These are phyloP conservation scores for Cairina moschata DNA, from an alignment of 2,113 vertebrate genomes.

Conservation along the genomic window DNA sequence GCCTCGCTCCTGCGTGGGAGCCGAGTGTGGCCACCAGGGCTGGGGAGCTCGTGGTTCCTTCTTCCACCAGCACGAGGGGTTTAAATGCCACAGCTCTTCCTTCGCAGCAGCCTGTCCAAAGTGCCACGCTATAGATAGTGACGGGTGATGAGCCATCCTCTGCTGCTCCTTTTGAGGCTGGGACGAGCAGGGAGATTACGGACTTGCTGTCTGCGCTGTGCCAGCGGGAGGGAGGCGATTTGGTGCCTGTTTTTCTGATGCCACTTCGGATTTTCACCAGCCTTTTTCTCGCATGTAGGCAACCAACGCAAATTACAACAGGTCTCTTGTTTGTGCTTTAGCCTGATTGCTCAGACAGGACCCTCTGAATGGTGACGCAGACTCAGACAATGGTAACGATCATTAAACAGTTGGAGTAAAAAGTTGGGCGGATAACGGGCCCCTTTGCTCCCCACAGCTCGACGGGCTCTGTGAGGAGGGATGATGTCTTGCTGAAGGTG, in stretches of 20 bases:
- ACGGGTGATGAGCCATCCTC: background rate
- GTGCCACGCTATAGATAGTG: background rate
- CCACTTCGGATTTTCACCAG: rapidly evolving
- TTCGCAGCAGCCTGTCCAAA: background rate
- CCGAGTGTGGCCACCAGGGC: background rate
- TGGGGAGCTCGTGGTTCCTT: too few relatives aligned
- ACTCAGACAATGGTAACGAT: rapidly evolving
- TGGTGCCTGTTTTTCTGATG: background rate
- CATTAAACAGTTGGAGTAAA: background rate
- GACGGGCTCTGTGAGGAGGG: background rate
- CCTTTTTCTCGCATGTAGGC: rapidly evolving
- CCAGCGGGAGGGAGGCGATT: background rate
- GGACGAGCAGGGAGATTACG: background rate
- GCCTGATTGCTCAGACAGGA: background rate
- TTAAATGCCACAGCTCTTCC: background rate
- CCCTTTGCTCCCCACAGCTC: background rate
- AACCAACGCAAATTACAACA: rapidly evolving
- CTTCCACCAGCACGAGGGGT: background rate
- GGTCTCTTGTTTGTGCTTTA: rapidly evolving
- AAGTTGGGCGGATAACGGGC: background rate
- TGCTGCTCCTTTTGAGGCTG: background rate
- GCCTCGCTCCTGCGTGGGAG: background rate
- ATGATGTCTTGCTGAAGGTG: background rate
- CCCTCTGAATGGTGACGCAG: background rate
- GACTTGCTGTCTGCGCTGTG: rapidly evolving